Percentiles rank a stretch among this genome's conserved stretches.
These are phyloP conservation scores for Carollia perspicillata DNA, from an alignment of 2,113 vertebrate species.

Conservation along the genomic window DNA sequence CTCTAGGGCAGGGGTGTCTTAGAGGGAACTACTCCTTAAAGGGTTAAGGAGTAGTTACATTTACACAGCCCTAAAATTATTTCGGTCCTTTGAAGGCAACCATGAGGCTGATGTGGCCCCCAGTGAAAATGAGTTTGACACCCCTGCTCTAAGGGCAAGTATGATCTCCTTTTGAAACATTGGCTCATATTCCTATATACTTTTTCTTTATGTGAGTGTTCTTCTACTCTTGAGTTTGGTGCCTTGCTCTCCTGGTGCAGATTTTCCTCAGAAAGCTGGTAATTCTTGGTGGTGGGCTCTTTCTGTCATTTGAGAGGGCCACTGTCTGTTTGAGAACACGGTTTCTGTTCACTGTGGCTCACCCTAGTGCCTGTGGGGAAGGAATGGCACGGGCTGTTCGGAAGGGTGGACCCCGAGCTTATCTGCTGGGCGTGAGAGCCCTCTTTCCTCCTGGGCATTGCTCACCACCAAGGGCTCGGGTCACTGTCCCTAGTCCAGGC, in stretches of 20 bases:
- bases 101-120: no score
- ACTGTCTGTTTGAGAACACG: accelerated
- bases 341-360: not conserved
- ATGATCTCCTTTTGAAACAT: not conserved
- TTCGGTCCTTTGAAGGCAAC: no score
- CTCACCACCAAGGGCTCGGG: not conserved
- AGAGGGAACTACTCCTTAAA: no score
- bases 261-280: not conserved
- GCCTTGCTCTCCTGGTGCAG: not conserved
- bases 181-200: not conserved
- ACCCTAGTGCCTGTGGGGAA: not conserved
- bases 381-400: not conserved
- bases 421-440: not conserved
- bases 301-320: not conserved
- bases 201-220: not conserved
- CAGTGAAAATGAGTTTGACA: no score
- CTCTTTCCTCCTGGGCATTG: not conserved
- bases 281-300: not conserved
- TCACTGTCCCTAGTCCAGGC: not conserved
- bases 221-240: not conserved
- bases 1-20: not conserved
- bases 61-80: no score
- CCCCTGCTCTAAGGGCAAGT: not conserved
- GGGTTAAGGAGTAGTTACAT: no score
- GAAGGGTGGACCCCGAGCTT: not conserved